These are phyloP conservation scores for Formica exsecta DNA, from an alignment of 1,140 invertebrate genomes.

Conservation along the genomic window DNA sequence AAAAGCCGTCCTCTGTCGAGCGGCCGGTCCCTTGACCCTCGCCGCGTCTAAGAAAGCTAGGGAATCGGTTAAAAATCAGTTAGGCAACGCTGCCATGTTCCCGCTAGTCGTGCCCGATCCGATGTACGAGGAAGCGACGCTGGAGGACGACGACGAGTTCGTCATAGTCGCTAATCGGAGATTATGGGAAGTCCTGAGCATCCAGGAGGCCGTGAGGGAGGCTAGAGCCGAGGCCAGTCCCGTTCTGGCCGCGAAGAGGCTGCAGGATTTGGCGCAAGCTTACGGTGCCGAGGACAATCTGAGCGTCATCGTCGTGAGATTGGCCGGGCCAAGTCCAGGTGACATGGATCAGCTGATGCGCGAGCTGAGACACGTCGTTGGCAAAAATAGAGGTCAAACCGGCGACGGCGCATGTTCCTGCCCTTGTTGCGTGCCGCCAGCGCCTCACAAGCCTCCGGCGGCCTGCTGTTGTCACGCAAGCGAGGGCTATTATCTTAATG, in stretches of 20 bases:
- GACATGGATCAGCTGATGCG: constrained; percentile 92
- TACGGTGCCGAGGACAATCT: constrained; percentile 94
- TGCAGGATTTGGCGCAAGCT: constrained; percentile 93
- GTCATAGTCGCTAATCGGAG: constrained; percentile 93
- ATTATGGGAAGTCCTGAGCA: constrained; percentile 92
- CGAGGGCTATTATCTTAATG: constrained; percentile 84
- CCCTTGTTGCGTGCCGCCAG: constrained; percentile 82
- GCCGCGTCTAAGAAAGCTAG: constrained; percentile 85
- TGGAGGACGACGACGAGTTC: constrained; percentile 94
- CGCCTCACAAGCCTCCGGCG: constrained; percentile 79
- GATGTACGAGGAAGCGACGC: constrained; percentile 90
- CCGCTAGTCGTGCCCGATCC: constrained; percentile 91
- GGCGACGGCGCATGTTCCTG: constrained; percentile 85
- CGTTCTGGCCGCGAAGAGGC: constrained; percentile 92
- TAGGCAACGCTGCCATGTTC: constrained; percentile 89
- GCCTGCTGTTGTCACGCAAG: constrained; percentile 82
- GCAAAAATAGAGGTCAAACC: constrained; percentile 86
- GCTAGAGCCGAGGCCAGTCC: constrained; percentile 91
- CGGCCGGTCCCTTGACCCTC: constrained; percentile 88
- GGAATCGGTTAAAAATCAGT: constrained; percentile 82
- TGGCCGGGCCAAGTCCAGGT: constrained; percentile 87
- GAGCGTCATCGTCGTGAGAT: constrained; percentile 91
- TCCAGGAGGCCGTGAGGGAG: constrained; percentile 92
- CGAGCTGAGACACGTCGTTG: constrained; percentile 91
- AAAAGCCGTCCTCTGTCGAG: constrained; percentile 90